Conservation (phyloP, 2,113 vertebrate genomes). For the Bos javanicus region DNA sequence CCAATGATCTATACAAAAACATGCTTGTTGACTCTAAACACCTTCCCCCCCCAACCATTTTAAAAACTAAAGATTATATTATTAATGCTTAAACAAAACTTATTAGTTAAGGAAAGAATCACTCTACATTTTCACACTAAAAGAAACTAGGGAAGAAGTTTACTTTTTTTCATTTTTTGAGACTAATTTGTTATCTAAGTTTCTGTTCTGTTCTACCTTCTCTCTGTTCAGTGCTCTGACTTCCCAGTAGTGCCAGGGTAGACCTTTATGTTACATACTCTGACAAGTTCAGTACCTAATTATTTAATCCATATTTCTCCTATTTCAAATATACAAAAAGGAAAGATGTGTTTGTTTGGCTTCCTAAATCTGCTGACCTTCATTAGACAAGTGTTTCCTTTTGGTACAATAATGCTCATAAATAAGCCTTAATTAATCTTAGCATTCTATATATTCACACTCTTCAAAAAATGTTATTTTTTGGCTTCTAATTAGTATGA, state of each 20-base stretch:
- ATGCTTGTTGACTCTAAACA: not conserved
- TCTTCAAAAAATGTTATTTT: conserved; percentile 1
- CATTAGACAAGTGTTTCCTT: not conserved
- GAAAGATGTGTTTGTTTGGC: not conserved
- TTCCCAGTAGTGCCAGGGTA: not conserved
- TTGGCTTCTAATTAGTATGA: conserved; percentile 3
- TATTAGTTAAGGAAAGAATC: not conserved
- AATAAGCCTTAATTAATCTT: not conserved
- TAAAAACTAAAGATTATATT: not conserved
- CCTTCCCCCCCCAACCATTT: not conserved
- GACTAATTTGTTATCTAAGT: not conserved
- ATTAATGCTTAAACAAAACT: not conserved
- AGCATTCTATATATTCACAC: not conserved
- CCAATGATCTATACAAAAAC: not conserved
- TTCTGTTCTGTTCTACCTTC: not conserved
- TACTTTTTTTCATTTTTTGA: not conserved
- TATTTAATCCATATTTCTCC: not conserved
- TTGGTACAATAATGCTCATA: not conserved
- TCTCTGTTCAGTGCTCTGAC: not conserved
- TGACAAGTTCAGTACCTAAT: not conserved
- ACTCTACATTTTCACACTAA: not conserved
- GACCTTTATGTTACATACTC: not conserved
- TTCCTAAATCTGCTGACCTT: not conserved
- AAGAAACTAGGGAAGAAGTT: not conserved
- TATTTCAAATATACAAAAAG: not conserved